Evolutionary conservation across 2,888 invertebrate species (phyloP), one percentile per base, ranked within the genome.

Genomic region (Cabera pusaria): DNA sequence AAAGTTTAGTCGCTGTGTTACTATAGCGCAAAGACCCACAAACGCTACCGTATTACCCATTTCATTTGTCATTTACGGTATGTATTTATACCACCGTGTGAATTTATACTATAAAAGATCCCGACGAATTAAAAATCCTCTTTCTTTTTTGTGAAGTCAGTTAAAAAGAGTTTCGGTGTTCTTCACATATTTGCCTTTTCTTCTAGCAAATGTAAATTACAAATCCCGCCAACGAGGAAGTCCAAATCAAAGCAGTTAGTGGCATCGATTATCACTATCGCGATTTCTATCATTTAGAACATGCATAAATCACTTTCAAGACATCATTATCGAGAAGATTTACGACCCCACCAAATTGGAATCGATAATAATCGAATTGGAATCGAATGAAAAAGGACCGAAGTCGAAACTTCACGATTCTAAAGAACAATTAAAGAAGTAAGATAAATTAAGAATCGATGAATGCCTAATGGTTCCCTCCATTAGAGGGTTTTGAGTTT

Each of bases 371-470:
- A 69, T 67, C 64, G 58, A 64, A 62, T 69, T 12, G 32, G 19
- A 44, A 34, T 44, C 44, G 38, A 38, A 44, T 48, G 64, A 71
- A 73, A 67, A 71, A 69, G 60, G 59, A 19, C 10, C 17, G n/a
- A 36, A 36, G 36, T 29, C 27, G 17, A 71, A 74, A 73, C 64
- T 81, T 72, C 59, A 55, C 70, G 72, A 72, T 77, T 75, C 64
- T 54, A 61, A 75, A 72, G 76, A 77, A 79, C 80, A 83, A 82
- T 82, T 75, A 73, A 64, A 74, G 70, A 75, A 75, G 72, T 70
- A 78, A 81, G 75, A 85, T 81, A 83, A 84, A 86, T 86, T 84
- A 79, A 73, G 67, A 76, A 80, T 83, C 85, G 77, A 86, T 83
- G 83, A 80, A 81, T 84, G 76, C 70, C 72, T 87, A 87, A 87